These are phyloP conservation scores for Anoplophora glabripennis DNA, from an alignment of 1,140 invertebrate species.

Conservation along the genomic window DNA sequence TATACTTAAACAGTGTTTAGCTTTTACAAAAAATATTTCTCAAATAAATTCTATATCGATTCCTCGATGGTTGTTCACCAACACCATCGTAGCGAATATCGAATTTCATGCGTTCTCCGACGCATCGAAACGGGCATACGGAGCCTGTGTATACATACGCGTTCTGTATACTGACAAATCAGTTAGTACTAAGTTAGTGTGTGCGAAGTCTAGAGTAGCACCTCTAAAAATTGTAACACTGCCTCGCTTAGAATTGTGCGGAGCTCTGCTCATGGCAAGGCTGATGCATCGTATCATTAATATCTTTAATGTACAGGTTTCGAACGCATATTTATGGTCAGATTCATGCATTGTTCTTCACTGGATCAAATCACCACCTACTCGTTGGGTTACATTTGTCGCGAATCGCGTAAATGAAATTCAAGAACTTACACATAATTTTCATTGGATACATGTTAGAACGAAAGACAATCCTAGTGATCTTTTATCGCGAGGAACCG, in stretches of 20 bases:
- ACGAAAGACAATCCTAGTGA: no score
- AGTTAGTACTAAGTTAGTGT: constrained; percentile 17
- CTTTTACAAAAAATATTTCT: background rate
- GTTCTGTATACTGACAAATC: constrained; percentile 1
- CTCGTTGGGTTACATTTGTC: constrained; percentile 29
- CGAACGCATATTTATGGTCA: constrained; percentile 20
- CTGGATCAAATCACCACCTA: constrained; percentile 34
- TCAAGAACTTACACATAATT: no score
- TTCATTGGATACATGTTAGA: no score
- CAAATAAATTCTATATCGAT: background rate
- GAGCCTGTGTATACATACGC: constrained; percentile 13
- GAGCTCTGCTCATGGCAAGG: constrained; percentile 16
- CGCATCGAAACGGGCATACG: constrained; percentile 21
- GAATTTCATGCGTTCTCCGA: constrained; percentile 23
- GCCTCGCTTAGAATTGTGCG: constrained; percentile 28
- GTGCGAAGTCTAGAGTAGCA: constrained; percentile 32
- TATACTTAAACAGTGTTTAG: constrained; percentile 11
- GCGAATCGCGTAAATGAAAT: background rate
- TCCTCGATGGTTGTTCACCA: background rate
- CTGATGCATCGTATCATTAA: no score
- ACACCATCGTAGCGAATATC: background rate
- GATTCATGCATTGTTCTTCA: constrained; percentile 29
- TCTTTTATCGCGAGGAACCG: no score
- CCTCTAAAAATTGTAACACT: constrained; percentile 35
- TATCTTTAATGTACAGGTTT: no score